Percentiles rank a stretch among this genome's conserved stretches.
phyloP scores from a whole-genome alignment of 2,113 vertebrate genomes.

The Myxocyprinus asiaticus region DNA sequence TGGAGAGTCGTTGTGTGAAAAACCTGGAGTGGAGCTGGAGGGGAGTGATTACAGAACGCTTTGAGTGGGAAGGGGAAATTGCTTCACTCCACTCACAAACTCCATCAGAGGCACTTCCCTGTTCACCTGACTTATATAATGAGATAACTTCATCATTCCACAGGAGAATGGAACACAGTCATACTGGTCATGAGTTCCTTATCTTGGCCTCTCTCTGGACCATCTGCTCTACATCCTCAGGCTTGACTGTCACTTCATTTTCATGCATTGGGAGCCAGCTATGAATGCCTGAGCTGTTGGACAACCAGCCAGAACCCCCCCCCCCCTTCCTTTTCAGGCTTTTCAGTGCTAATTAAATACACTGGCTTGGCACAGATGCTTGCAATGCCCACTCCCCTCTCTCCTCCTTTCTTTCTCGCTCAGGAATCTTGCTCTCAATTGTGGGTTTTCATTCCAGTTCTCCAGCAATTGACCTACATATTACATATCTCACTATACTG shows the following conservation, averaged over 20 bases:
- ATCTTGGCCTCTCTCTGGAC: conserved; percentile 12
- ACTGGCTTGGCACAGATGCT: conserved; percentile 32
- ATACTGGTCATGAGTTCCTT: neutral
- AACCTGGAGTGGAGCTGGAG: too few species aligned
- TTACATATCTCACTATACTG: neutral
- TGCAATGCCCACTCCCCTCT: neutral
- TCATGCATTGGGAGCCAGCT: neutral
- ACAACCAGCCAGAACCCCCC: neutral
- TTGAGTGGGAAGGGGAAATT: too few species aligned
- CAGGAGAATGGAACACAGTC: neutral
- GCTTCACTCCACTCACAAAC: too few species aligned
- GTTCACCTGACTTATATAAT: neutral
- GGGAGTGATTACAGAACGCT: too few species aligned
- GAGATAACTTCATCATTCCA: neutral
- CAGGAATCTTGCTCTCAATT: conserved; percentile 8
- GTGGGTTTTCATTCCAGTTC: neutral
- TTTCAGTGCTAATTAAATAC: conserved; percentile 42
- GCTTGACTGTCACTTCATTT: conserved; percentile 9
- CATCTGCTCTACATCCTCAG: conserved; percentile 44
- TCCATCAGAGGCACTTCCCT: too few species aligned
- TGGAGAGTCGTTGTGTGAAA: too few species aligned
- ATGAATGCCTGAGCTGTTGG: conserved; percentile 11
- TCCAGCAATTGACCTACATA: conserved; percentile 24
- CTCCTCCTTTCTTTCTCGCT: neutral
- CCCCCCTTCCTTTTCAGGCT: conserved; percentile 14